A percentile compares a stretch with the other conserved stretches of the same genome.
Evolutionary conservation across 2,797 vertebrate species (phyloP).

Genomic region (Merluccius polli): DNA sequence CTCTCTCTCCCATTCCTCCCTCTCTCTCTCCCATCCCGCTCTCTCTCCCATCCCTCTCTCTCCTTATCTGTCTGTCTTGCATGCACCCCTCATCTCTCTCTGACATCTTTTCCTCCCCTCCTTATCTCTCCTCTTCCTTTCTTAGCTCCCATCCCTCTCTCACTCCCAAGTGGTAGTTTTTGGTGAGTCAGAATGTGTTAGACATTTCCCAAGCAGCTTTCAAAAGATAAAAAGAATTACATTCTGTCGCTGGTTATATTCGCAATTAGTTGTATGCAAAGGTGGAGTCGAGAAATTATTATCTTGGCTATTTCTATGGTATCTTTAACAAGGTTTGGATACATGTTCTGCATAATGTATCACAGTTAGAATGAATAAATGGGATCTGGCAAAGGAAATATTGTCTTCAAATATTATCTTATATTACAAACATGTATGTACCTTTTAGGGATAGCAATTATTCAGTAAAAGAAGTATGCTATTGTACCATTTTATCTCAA

Average conservation of each 20-base stretch:
- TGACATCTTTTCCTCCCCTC: too few relatives aligned
- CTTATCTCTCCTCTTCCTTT: neutral
- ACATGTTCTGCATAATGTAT: neutral
- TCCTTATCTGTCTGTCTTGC: neutral
- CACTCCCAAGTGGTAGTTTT: neutral
- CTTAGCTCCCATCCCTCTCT: neutral
- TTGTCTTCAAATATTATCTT: neutral
- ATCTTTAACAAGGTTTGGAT: neutral
- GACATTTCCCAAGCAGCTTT: neutral
- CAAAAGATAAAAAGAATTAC: neutral
- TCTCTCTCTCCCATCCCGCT: neutral
- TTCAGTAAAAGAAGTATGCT: neutral
- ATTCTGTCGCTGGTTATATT: neutral
- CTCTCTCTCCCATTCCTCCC: slow-evolving; percentile 53
- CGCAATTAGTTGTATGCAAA: neutral
- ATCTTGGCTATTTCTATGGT: neutral
- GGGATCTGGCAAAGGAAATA: too few relatives aligned
- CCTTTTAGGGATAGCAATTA: too few relatives aligned
- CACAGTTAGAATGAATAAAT: too few relatives aligned
- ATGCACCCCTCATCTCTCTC: neutral
- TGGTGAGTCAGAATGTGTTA: neutral
- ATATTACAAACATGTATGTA: neutral
- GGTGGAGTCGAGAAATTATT: neutral
- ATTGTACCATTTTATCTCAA: neutral
- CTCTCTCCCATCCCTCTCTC: neutral